Percentiles rank a stretch among this genome's conserved stretches.
Evolutionary conservation across 2,888 invertebrate species (phyloP).

Genomic region (Lithophane socia): DNA sequence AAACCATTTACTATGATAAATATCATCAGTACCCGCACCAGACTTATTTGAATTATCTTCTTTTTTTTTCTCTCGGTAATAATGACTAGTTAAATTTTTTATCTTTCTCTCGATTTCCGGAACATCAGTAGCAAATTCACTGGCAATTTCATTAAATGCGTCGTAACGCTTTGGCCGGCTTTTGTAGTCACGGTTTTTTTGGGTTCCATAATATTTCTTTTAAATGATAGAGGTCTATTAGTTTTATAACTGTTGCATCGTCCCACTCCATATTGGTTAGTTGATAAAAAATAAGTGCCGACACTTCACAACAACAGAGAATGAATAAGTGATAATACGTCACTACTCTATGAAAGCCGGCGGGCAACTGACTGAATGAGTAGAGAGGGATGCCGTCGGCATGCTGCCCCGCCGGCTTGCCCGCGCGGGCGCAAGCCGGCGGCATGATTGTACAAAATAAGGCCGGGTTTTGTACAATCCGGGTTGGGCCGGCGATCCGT

Average conservation of each 20-base stretch:
- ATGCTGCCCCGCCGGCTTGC: background rate
- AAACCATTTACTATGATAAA: constrained; percentile 18
- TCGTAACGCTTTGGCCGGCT: constrained; percentile 13
- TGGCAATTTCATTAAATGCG: constrained; percentile 12
- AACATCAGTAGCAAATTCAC: background rate
- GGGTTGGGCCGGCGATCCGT: too few species aligned
- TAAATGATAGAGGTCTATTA: constrained; percentile 14
- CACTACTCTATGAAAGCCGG: background rate
- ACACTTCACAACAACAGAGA: background rate
- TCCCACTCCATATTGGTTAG: constrained; percentile 10
- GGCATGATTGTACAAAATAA: too few species aligned
- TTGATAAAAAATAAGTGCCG: background rate
- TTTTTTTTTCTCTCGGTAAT: constrained; percentile 25
- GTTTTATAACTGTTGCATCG: constrained; percentile 5
- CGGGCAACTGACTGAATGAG: constrained; percentile 5
- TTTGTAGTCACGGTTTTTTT: constrained; percentile 14
- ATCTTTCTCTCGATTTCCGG: constrained; percentile 14
- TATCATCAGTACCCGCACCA: background rate
- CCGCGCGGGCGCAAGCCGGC: too few species aligned
- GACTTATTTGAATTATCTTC: background rate
- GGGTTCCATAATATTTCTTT: constrained; percentile 11
- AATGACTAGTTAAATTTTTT: constrained; percentile 19
- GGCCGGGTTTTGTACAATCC: too few species aligned
- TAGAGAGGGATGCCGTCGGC: constrained; percentile 2
- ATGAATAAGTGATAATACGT: background rate